Evolutionary conservation across 2,888 invertebrate genomes (phyloP).

Genomic region (Netelia inedita): DNA sequence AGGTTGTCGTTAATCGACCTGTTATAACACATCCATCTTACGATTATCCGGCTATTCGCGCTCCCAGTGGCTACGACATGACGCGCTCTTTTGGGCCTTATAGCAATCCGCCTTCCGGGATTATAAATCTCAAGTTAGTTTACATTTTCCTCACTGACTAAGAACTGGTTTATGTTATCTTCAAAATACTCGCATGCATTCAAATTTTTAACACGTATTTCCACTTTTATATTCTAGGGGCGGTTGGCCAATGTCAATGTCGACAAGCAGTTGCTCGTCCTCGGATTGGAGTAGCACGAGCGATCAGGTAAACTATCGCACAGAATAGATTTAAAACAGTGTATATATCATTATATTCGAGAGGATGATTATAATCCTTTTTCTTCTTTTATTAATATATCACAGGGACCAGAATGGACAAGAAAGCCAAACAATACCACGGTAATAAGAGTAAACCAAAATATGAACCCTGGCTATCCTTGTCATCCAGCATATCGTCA

Average conservation of each 20-base stretch:
- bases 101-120: conserved; percentile 60
- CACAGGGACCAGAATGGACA: conserved; percentile 81
- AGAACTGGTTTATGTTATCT: neutral
- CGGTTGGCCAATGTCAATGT: conserved; percentile 81
- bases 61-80: conserved; percentile 82
- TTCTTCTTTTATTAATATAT: conserved; percentile 19
- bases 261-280: conserved; percentile 81
- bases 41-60: conserved; percentile 82
- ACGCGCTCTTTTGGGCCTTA: conserved; percentile 66
- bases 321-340: conserved; percentile 14
- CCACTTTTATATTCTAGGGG: conserved; percentile 72
- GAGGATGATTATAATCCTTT: neutral
- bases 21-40: conserved; percentile 75
- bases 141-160: neutral
- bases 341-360: neutral
- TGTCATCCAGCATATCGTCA: conserved; percentile 70
- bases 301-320: conserved; percentile 79
- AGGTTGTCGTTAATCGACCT: conserved; percentile 86
- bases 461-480: conserved; percentile 72
- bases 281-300: conserved; percentile 81
- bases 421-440: conserved; percentile 83
- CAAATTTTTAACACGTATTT: neutral
- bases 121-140: conserved; percentile 64
- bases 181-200: conserved; percentile 26
- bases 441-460: conserved; percentile 83